A percentile compares a stretch with the other conserved stretches of the same genome.
phyloP scores from a whole-genome alignment of 92 coral and sea anemone genomes.

The Phenganax subtilis region DNA sequence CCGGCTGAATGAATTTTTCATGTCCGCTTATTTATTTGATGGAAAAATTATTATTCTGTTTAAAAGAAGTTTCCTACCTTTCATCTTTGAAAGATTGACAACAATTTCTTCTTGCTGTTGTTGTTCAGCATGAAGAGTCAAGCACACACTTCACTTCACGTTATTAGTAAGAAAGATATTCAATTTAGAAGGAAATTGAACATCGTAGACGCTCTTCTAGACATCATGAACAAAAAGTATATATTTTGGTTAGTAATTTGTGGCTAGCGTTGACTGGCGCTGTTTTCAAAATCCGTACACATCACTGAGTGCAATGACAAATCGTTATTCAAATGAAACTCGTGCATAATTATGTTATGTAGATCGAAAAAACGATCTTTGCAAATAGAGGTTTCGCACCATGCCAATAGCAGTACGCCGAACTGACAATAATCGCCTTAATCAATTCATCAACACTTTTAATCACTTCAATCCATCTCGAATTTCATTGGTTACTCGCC shows the following conservation, averaged over 20 bases:
- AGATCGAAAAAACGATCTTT: slow-evolving; percentile 8
- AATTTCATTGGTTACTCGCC: slow-evolving; percentile 13
- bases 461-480: slow-evolving; percentile 18
- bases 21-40: no score
- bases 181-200: no score
- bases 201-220: no score
- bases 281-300: not conserved
- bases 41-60: no score
- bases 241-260: no score
- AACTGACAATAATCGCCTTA: slow-evolving; percentile 21
- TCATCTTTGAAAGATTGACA: slow-evolving; percentile 17
- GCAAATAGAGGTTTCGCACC: slow-evolving; percentile 33
- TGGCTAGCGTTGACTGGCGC: no score
- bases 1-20: no score
- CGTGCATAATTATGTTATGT: not conserved
- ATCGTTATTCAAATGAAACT: slow-evolving; percentile 14
- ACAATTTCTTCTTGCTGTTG: not conserved
- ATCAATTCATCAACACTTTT: slow-evolving; percentile 33
- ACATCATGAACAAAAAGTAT: no score
- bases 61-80: slow-evolving; percentile 12
- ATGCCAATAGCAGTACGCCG: slow-evolving; percentile 29
- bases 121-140: slow-evolving; percentile 19
- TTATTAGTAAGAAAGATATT: not conserved
- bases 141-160: not conserved
- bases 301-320: slow-evolving; percentile 14